Conservation (phyloP, 2,888 invertebrate species). For the Thecocarcelia acutangulata region DNA sequence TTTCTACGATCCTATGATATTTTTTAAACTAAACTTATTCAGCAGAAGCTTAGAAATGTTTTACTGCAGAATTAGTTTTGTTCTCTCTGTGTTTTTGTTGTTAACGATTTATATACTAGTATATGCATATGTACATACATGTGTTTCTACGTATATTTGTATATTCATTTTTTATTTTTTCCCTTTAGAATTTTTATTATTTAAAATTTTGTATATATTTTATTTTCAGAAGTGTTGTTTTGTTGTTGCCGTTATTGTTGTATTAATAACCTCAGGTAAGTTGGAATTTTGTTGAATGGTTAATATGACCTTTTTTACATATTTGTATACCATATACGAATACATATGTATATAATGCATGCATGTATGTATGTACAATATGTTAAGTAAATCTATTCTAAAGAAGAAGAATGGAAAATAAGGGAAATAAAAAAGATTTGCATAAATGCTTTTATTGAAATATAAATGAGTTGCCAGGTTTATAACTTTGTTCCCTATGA, state of each 20-base stretch:
- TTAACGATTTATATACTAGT: conserved; percentile 8
- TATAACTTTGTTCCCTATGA: conserved; percentile 60
- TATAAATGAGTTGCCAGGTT: conserved; percentile 73
- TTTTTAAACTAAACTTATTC: no score
- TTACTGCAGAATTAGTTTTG: no score
- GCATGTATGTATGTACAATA: no score
- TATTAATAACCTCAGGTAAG: conserved; percentile 61
- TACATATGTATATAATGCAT: conserved; percentile 25
- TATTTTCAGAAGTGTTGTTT: conserved; percentile 41
- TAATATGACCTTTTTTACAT: conserved; percentile 58
- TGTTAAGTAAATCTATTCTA: conserved; percentile 20
- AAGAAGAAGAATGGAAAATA: not conserved
- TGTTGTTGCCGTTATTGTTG: conserved; percentile 37
- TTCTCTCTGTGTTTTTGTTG: conserved; percentile 30
- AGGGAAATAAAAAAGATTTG: conserved; percentile 70
- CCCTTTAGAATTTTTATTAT: conserved; percentile 22
- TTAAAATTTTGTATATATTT: conserved; percentile 41
- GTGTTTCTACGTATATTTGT: no score
- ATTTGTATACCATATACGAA: conserved; percentile 62
- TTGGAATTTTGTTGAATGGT: conserved; percentile 50
- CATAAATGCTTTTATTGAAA: conserved; percentile 76
- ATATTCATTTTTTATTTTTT: conserved; percentile 61
- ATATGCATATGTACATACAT: no score
- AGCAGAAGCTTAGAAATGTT: no score
- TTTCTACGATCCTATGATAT: no score